Conservation (phyloP, 30 jellyfish, hydroid and myxozoan genomes). For the Hydra vulgaris region DNA sequence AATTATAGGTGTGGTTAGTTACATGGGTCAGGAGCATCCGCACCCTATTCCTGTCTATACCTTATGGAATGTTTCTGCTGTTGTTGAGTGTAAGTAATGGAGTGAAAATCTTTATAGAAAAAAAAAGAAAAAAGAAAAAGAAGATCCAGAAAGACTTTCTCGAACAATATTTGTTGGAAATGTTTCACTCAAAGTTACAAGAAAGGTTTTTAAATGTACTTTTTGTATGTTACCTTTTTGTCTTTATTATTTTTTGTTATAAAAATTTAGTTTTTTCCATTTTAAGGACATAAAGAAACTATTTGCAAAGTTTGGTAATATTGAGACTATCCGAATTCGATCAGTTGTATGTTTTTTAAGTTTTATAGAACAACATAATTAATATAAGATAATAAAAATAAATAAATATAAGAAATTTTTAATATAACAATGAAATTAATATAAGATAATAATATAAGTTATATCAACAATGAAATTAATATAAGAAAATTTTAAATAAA, state of each 20-base stretch:
- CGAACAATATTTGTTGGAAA: constrained; percentile 89
- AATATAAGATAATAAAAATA: too few relatives aligned
- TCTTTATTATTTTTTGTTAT: background rate
- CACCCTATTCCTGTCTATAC: too few relatives aligned
- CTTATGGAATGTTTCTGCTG: too few relatives aligned
- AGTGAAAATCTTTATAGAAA: too few relatives aligned
- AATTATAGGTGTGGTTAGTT: too few relatives aligned
- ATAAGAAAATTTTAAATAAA: too few relatives aligned
- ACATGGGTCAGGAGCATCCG: too few relatives aligned
- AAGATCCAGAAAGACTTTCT: constrained; percentile 44
- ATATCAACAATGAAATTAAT: background rate
- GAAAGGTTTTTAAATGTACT: constrained; percentile 25
- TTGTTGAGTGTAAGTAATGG: too few relatives aligned
- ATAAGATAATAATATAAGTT: background rate
- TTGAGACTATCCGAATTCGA: constrained; percentile 58
- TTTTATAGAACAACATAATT: too few relatives aligned
- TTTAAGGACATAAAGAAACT: constrained; percentile 27
- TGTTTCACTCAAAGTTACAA: constrained; percentile 41
- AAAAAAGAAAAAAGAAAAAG: constrained; percentile 8
- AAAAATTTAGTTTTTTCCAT: background rate
- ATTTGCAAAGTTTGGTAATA: constrained; percentile 42
- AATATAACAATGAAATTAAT: background rate
- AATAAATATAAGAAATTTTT: too few relatives aligned
- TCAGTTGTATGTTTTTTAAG: constrained; percentile 45
- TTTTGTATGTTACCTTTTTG: background rate